Base-by-base conservation (phyloP, 2,113 vertebrate species). In the Atherinomorus stipes region DNA sequence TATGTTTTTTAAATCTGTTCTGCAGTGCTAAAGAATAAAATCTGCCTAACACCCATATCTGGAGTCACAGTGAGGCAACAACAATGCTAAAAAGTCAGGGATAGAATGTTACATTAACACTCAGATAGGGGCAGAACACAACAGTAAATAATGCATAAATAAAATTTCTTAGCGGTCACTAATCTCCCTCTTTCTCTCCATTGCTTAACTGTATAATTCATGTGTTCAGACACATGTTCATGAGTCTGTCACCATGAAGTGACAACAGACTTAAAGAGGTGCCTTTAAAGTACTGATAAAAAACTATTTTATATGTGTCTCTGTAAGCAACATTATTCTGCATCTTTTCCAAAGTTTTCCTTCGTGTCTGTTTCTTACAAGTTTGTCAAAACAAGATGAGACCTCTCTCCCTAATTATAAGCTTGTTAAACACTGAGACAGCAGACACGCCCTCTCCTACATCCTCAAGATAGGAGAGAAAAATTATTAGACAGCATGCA, bases 361-460 rank as follows among this genome's bases (percentile, higher is more conserved):
- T 59, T 42, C 52, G 56, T 87, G 84, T 88, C 64, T 80, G 81
- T 83, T 81, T 83, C 75, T 85, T 86, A 86, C 85, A 88, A 73
- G 64, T 84, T 81, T 80, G 88, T 85, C 85, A 87, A 78, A 75
- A 87, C 6, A 7, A 71, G 23, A 88, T 85, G 84, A 86, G 78
- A 86, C 53, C 75, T 72, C 83, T 81, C 81, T 85, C 63, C 75
- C 84, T 90, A 90, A 90, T 87, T 85, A 83, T 70, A 45, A 84
- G 71, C 80, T 72, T 87, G 83, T 78, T 84, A 75, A 83, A 91
- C 40, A 66, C 42, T 54, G 10, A 83, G 79, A 82, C 80, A 84
- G 64, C 38, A 74, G 68, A 84, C 65, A 80, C 84, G 11, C 76
- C 88, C 80, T 78, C 76, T 76, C 64, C 50, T 40, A 50, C 71